Base-by-base conservation (phyloP, 2,113 vertebrate genomes). In the Myotis davidii region DNA sequence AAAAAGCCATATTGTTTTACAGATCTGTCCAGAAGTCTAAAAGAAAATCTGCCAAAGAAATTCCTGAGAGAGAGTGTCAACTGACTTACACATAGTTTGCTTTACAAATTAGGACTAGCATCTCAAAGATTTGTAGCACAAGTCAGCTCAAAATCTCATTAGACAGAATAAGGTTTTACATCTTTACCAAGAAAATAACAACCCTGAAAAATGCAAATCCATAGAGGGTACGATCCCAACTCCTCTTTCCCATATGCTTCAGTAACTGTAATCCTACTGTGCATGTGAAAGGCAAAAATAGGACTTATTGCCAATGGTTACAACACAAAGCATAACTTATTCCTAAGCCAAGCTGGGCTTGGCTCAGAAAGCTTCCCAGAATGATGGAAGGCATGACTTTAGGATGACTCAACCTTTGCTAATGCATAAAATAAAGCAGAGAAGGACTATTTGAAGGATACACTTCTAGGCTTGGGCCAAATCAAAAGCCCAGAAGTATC, bases 61-160 rank as follows among this genome's bases (percentile, higher is more conserved):
- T 98, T 74, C 97, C 98, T 98, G 91, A 95, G 88, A 96, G 96
- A 97, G 96, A 98, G 92, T 97, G 97, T 98, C 98, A 98, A 97
- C 87, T 72, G 98, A 97, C 70, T 97, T 6, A 90, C 34, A 95
- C 92, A 97, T 23, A 96, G 83, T 96, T 96, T 97, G 87, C 91
- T 97, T 97, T 97, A 98, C 61, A 97, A 97, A 96, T 98, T 84
- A 97, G 78, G 74, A 94, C 76, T 72, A 94, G 59, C 61, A 88
- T 85, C 78, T 91, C 77, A 79, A 86, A 97, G 90, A 95, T 90
- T 21, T 96, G 93, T 90, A 79, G 73, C 54, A 94, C 82, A 92
- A 95, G 13, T 92, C 88, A 94, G 85, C n/a, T 91, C 82, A 90
- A 96, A 92, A 91, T 92, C 77, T 96, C 74, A 92, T 79, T 85